A percentile compares a stretch with the other conserved stretches of the same genome.
phyloP scores from a whole-genome alignment of 2,797 vertebrate species.

The Erpetoichthys calabaricus region DNA sequence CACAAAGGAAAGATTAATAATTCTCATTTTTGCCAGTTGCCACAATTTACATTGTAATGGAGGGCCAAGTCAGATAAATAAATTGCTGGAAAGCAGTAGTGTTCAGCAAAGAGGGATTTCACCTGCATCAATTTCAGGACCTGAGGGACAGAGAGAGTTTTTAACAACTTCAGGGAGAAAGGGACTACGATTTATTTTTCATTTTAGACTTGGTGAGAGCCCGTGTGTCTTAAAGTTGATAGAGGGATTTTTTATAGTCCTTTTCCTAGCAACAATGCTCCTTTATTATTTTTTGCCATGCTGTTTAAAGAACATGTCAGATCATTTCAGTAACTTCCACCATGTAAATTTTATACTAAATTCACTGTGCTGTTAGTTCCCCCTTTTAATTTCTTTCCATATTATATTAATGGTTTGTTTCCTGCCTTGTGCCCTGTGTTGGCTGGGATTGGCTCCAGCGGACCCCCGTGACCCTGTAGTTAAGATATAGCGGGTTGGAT shows the following conservation, averaged over 20 bases:
- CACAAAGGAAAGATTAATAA: constrained; percentile 52
- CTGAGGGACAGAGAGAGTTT: constrained; percentile 31
- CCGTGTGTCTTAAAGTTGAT: neutral
- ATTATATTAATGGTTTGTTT: no score
- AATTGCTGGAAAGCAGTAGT: constrained; percentile 46
- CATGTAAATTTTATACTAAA: no score
- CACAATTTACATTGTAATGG: constrained; percentile 60
- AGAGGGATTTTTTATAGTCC: neutral
- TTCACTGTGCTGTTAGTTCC: no score
- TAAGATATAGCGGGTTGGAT: no score
- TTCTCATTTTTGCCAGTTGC: constrained; percentile 38
- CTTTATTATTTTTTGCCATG: no score
- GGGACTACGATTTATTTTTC: constrained; percentile 35
- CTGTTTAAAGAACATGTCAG: no score
- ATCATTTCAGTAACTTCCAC: no score
- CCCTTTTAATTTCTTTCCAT: no score
- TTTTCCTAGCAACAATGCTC: no score
- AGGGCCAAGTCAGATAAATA: constrained; percentile 46
- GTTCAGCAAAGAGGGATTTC: constrained; percentile 32
- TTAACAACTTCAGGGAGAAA: constrained; percentile 26
- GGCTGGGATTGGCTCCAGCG: no score
- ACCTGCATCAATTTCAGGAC: constrained; percentile 36
- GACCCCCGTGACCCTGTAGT: no score
- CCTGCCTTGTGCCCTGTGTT: no score
- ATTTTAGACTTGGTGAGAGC: constrained; percentile 20